Evolutionary conservation across 1,140 invertebrate species (phyloP), one percentile per base, ranked within the genome.

Genomic region (Anastrepha obliqua): DNA sequence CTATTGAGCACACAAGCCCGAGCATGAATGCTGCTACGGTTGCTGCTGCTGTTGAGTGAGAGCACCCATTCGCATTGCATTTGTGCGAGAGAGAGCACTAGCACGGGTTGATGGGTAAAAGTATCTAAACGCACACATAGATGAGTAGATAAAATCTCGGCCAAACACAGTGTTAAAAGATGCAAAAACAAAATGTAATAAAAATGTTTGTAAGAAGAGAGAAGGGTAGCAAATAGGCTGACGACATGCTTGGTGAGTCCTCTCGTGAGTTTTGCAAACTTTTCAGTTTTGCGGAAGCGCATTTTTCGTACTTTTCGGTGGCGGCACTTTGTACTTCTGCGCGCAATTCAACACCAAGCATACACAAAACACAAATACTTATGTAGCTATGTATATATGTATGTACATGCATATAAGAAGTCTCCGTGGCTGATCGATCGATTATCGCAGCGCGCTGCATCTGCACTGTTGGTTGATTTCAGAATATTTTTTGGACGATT

Each of bases 121-220:
- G 44, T 81, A 81, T 81, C 74, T 81, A 20, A 3, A 55, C 74
- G 74, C 47, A 81, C n/a, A 81, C 74, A 81, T 13, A 8, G 47
- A 55, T 5, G 39, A 13, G 8, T 78, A 81, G 74, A 81, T 81
- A 81, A 81, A 58, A 11, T 51, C 47, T n/a, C 15, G 2, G 6
- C 2, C 70, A 58, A 62, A 58, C 20, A 55, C 8, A 55, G 2
- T 51, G 11, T 67, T 55, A 55, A 81, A 47, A 29, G 11, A 81
- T 20, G 47, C 44, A 47, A 74, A 11, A 47, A 42, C 13, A 42
- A 39, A 39, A 29, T 15, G 29, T 74, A 67, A 20, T 5, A 42
- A 29, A 67, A 29, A 3, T 29, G 7, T 9, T 81, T 55, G 6
- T 55, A 9, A 20, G 42, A 29, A 17, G 47, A 8, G 15, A 13